Percentiles rank a stretch among this genome's conserved stretches.
phyloP scores from a whole-genome alignment of 2,113 vertebrate species.

The Galeopterus variegatus region DNA sequence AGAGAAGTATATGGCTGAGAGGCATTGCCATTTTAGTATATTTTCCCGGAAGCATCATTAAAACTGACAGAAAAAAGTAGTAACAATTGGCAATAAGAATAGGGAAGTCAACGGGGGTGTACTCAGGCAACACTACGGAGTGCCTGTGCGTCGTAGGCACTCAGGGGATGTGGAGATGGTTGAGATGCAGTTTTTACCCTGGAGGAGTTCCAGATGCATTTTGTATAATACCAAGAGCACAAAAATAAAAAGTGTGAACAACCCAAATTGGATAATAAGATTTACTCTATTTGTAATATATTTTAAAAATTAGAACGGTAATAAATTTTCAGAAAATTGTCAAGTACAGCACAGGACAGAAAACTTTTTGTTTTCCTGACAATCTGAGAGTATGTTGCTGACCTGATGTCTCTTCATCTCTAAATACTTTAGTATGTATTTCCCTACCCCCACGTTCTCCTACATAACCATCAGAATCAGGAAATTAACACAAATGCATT shows the following conservation, averaged over 20 bases:
- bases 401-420: background rate
- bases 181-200: background rate
- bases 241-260: background rate
- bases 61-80: background rate
- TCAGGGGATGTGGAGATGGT: background rate
- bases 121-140: accelerated
- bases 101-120: accelerated
- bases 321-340: background rate
- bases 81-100: background rate
- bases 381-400: background rate
- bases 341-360: background rate
- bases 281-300: background rate
- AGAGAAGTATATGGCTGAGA: background rate
- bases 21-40: background rate
- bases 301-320: background rate
- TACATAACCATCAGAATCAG: background rate
- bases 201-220: background rate
- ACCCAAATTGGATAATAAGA: background rate
- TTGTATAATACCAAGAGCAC: background rate
- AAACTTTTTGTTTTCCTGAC: background rate
- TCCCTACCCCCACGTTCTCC: background rate
- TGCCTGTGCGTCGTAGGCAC: background rate
- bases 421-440: background rate
- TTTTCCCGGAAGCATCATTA: background rate
- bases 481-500: background rate